A percentile compares a stretch with the other conserved stretches of the same genome.
These are phyloP conservation scores for Procavia capensis DNA, from an alignment of 2,113 vertebrate genomes.

Conservation along the genomic window DNA sequence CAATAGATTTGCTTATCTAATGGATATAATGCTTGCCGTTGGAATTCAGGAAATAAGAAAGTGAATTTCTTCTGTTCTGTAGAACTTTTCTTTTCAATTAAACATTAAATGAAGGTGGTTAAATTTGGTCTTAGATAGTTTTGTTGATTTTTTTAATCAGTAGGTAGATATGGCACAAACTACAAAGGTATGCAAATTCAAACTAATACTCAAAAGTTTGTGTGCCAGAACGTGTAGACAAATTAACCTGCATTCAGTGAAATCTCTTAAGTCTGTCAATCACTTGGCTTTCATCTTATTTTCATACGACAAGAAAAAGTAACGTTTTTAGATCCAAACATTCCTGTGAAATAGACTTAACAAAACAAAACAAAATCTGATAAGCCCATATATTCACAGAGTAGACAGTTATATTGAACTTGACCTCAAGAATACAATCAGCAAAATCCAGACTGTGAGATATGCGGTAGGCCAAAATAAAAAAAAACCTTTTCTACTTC, in stretches of 20 bases:
- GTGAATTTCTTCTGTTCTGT: background rate
- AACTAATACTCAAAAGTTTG: background rate
- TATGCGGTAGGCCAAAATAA: background rate
- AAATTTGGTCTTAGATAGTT: background rate
- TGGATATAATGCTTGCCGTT: background rate
- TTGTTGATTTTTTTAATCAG: slow-evolving; percentile 2
- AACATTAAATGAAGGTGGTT: background rate
- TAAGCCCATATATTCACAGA: background rate
- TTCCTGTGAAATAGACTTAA: background rate
- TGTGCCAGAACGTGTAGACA: background rate
- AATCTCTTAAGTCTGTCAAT: background rate
- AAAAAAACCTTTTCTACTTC: background rate
- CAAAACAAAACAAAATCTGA: background rate
- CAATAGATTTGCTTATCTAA: background rate
- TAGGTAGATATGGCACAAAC: background rate
- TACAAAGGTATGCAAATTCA: background rate
- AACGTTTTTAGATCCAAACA: background rate
- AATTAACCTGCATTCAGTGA: background rate
- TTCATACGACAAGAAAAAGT: background rate
- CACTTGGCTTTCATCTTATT: background rate
- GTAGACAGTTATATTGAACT: background rate
- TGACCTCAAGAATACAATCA: background rate
- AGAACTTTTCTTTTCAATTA: background rate
- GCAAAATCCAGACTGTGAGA: background rate
- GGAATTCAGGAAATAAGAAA: background rate